These are phyloP conservation scores for Micrastur ruficollis DNA, from an alignment of 2,797 vertebrate species.

Conservation along the genomic window DNA sequence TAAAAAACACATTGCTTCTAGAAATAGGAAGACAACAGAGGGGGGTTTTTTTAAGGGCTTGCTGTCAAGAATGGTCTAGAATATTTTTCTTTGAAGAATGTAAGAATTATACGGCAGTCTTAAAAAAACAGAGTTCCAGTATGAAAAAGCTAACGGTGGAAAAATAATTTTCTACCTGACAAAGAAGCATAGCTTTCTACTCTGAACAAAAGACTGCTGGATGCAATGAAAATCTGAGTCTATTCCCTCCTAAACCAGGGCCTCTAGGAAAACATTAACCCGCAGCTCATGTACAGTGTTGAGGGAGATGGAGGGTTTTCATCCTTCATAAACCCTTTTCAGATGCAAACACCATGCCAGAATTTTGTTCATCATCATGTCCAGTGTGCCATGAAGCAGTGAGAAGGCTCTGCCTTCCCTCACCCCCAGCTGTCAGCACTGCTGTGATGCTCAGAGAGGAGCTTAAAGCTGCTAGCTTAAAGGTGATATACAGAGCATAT, in stretches of 20 bases:
- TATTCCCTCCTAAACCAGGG: background rate
- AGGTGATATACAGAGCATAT: background rate
- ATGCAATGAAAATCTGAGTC: background rate
- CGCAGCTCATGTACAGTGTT: background rate
- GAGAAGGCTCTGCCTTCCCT: background rate
- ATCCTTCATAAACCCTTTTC: no score
- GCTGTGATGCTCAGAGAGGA: background rate
- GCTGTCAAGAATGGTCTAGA: background rate
- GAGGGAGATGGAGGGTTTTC: background rate
- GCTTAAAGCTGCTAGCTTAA: background rate
- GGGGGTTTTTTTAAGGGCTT: background rate
- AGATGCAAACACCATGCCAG: background rate
- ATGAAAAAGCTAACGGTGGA: background rate
- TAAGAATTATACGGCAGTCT: background rate
- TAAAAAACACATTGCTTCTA: background rate
- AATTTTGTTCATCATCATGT: background rate
- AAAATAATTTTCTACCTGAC: background rate
- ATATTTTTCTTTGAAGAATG: background rate
- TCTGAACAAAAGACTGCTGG: background rate
- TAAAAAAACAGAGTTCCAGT: background rate
- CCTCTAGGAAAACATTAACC: background rate
- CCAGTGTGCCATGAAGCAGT: background rate
- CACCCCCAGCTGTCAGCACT: rapidly evolving
- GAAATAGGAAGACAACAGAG: background rate
- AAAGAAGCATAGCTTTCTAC: background rate